A percentile compares a stretch with the other conserved stretches of the same genome.
phyloP scores from a whole-genome alignment of 2,888 invertebrate genomes.

The Baccha elongata region DNA sequence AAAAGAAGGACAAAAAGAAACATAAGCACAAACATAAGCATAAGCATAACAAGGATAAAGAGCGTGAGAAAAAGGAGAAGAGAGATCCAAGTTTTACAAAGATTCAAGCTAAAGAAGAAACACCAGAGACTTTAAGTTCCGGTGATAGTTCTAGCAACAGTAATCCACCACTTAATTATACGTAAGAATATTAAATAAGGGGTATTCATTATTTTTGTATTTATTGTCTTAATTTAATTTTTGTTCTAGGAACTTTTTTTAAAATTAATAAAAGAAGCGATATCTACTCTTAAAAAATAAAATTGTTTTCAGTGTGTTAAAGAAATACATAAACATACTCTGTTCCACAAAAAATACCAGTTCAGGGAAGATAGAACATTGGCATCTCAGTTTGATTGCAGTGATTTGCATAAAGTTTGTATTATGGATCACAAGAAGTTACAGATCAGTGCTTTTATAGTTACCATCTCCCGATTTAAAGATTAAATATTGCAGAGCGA shows the following conservation, averaged over 20 bases:
- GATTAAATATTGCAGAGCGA: no score
- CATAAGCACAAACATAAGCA: constrained; percentile 96
- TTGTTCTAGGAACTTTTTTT: constrained; percentile 53
- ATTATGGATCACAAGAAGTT: no score
- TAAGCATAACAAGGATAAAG: constrained; percentile 88
- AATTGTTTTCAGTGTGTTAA: background rate
- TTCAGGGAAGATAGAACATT: no score
- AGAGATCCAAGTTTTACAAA: constrained; percentile 80
- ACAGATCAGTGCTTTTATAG: no score
- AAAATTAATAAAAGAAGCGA: constrained; percentile 5
- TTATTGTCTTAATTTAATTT: constrained; percentile 11
- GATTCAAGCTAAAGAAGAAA: constrained; percentile 80
- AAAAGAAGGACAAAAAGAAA: constrained; percentile 90
- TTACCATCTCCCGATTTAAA: no score
- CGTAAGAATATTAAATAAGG: constrained; percentile 46
- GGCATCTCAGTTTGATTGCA: no score
- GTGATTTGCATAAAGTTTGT: no score
- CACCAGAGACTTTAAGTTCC: constrained; percentile 82
- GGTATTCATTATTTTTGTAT: constrained; percentile 1
- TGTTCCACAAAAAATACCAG: no score
- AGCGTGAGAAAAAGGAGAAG: constrained; percentile 83
- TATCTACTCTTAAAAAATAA: background rate
- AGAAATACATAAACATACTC: no score
- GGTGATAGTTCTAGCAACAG: constrained; percentile 82
- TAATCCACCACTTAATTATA: constrained; percentile 77